Evolutionary conservation across 2,113 vertebrate species (phyloP).

Genomic region (Micronycteris hirsuta): DNA sequence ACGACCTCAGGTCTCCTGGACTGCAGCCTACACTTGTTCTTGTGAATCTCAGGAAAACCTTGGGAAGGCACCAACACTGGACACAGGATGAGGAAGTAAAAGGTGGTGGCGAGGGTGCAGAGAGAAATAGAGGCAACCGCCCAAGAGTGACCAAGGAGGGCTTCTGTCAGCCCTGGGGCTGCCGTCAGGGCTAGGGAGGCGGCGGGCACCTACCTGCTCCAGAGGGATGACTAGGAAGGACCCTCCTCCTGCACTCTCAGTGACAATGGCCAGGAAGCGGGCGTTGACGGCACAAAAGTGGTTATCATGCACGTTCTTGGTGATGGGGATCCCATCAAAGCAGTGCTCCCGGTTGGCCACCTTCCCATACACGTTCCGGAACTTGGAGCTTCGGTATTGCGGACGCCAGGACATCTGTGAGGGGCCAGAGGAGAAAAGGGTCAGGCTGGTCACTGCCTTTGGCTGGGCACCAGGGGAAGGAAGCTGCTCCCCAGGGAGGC

Average conservation of each 20-base stretch:
- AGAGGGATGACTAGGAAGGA: slow-evolving; percentile 95
- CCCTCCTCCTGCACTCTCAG: slow-evolving; percentile 93
- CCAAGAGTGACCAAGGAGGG: neutral
- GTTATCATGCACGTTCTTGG: slow-evolving; percentile 98
- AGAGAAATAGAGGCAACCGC: neutral
- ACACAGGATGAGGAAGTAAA: neutral
- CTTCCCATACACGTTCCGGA: slow-evolving; percentile 98
- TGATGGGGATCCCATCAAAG: slow-evolving; percentile 96
- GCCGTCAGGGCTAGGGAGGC: neutral
- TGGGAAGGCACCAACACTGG: neutral
- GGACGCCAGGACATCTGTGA: slow-evolving; percentile 99
- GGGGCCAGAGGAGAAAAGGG: neutral
- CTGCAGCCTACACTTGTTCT: neutral
- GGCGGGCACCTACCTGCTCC: slow-evolving; percentile 85
- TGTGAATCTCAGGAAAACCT: neutral
- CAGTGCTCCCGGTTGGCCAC: slow-evolving; percentile 95
- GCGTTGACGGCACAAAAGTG: slow-evolving; percentile 97
- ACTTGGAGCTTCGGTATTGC: slow-evolving; percentile 99
- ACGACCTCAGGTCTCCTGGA: neutral
- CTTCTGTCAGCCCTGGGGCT: neutral
- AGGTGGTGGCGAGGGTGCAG: neutral
- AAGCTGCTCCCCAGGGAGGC: neutral
- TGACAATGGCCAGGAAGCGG: slow-evolving; percentile 95
- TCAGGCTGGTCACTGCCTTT: neutral
- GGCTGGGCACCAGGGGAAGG: neutral